A percentile compares a stretch with the other conserved stretches of the same genome.
Conservation (phyloP, 2,888 invertebrate genomes). For the Sminthurides aquaticus region DNA sequence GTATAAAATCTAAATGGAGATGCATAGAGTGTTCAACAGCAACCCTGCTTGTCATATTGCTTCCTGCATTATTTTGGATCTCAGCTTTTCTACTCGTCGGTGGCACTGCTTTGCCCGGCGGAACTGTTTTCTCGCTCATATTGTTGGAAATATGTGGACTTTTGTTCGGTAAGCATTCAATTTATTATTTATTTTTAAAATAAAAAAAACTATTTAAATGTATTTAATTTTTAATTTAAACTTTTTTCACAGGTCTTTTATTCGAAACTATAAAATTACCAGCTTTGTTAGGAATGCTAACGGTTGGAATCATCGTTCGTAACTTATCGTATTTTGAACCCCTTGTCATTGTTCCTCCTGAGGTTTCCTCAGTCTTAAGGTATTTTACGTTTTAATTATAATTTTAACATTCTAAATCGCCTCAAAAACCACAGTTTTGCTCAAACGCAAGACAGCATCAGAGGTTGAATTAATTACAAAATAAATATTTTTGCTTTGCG, state of each 20-base stretch:
- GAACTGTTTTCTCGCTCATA: slow-evolving; percentile 16
- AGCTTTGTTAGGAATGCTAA: slow-evolving; percentile 76
- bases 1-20: neutral
- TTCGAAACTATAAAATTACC: slow-evolving; percentile 71
- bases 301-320: slow-evolving; percentile 67
- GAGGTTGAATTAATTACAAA: no score
- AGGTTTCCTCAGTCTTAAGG: slow-evolving; percentile 24
- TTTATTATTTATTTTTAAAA: neutral
- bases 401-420: no score
- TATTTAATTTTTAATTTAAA: slow-evolving; percentile 1
- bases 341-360: slow-evolving; percentile 6
- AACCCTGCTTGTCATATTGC: neutral
- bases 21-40: neutral
- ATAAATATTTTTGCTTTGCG: no score
- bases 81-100: slow-evolving; percentile 21
- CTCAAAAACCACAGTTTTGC: no score
- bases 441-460: no score
- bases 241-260: slow-evolving; percentile 57
- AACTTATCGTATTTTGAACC: slow-evolving; percentile 22
- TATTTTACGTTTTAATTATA: neutral
- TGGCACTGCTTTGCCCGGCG: slow-evolving; percentile 19
- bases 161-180: slow-evolving; percentile 7
- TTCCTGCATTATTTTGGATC: slow-evolving; percentile 21
- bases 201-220: neutral
- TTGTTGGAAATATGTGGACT: slow-evolving; percentile 16